Conservation (phyloP, 2,113 vertebrate genomes). For the Colaptes auratus region DNA sequence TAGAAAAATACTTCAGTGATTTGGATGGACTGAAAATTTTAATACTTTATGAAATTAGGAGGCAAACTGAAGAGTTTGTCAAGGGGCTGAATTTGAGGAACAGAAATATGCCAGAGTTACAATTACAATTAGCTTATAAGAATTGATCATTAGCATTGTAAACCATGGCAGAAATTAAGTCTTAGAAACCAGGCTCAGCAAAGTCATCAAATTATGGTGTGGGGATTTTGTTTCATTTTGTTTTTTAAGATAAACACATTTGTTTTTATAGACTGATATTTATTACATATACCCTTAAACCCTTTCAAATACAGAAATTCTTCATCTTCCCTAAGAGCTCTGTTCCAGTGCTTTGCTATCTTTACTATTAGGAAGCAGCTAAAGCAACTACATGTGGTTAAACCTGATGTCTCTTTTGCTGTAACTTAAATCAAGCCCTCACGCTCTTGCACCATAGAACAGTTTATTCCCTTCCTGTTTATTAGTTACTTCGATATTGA, state of each 20-base stretch:
- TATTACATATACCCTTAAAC: neutral
- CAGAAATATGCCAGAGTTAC: neutral
- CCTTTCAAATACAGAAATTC: neutral
- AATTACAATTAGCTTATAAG: neutral
- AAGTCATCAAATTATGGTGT: neutral
- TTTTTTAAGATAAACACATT: too few relatives aligned
- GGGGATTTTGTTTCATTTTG: too few relatives aligned
- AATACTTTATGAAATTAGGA: neutral
- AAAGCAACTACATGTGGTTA: neutral
- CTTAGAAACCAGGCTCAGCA: neutral
- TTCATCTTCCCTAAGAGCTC: neutral
- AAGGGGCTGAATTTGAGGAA: neutral
- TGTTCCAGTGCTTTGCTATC: neutral
- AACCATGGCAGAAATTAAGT: neutral
- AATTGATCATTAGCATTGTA: neutral
- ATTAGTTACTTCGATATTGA: neutral
- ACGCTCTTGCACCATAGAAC: neutral
- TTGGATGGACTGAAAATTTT: neutral
- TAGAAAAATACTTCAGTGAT: neutral
- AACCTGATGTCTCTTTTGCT: neutral
- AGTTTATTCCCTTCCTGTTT: conserved; percentile 11
- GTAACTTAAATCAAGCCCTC: neutral
- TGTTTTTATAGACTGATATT: neutral
- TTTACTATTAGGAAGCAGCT: neutral
- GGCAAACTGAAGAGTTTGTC: neutral